Evolutionary conservation across 37 sponge, comb jelly and placozoan species (phyloP), one percentile per base, ranked within the genome.

Genomic region (Halisarca cf. caerulea): DNA sequence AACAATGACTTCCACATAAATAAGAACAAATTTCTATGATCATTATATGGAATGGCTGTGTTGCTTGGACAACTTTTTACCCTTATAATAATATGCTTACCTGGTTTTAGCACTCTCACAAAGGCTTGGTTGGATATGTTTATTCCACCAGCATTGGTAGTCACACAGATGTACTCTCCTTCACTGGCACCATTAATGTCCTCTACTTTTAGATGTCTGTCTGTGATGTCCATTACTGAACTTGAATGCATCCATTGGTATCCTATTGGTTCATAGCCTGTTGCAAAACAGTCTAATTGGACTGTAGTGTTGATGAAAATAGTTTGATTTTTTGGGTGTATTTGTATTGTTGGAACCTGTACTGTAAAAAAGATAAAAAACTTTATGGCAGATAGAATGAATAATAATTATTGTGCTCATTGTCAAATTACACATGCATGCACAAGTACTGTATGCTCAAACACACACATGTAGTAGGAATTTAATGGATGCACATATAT

Each of bases 121-220:
- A 74, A 40, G 32, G 77, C 77, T 40, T 42, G 42, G 18, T 3
- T 2, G 25, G 77, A 74, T 37, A 2, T 3, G 3, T 21, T 43
- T 1, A 74, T 38, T 74, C 77, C 77, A 21, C 77, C 77, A 2
- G 3, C 77, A 74, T 74, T 74, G 8, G 42, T 44, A 6, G 77
- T 44, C 9, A 74, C 7, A 24, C 77, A 74, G 11, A n/a, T 74
- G 77, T 74, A 74, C 44, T 74, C 77, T 20, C 77, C 77, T 37
- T 3, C 77, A 18, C 45, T 24, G 2, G 17, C 24, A 0, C 77
- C 77, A 15, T 43, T 44, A 23, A 23, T 21, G 24, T 74, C 77
- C 42, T 40, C 45, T 24, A 74, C 41, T 7, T 23, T 7, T 2
- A 74, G 45, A 40, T 43, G 44, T 21, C 77, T 43, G 24, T 37